phyloP scores from a whole-genome alignment of 2,888 invertebrate genomes.

The Caenorhabditis macrosperma region DNA sequence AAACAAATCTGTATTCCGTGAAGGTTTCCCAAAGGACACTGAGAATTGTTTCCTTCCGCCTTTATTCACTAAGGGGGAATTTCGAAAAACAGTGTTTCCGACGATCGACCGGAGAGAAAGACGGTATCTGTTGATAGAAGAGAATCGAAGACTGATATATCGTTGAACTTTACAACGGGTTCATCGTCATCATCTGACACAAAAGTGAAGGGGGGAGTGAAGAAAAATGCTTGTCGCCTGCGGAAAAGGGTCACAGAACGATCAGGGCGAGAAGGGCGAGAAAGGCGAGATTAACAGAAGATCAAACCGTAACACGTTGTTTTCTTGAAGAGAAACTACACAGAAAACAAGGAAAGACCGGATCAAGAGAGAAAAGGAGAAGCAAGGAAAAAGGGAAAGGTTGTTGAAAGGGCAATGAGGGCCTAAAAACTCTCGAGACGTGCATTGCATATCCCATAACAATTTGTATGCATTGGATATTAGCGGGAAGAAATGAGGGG shows the following conservation, averaged over 20 bases:
- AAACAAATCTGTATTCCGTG: no score
- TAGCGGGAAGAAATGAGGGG: constrained; percentile 30
- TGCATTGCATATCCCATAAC: constrained; percentile 47
- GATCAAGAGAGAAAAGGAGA: not conserved
- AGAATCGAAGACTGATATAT: constrained; percentile 11
- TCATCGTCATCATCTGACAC: constrained; percentile 45
- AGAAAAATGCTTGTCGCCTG: constrained; percentile 10
- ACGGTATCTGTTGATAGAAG: not conserved
- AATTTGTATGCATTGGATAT: constrained; percentile 58
- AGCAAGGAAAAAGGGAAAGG: not conserved
- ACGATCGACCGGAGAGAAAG: not conserved
- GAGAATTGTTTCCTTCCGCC: no score
- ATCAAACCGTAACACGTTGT: constrained; percentile 26
- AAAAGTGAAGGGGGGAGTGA: no score
- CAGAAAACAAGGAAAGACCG: constrained; percentile 11
- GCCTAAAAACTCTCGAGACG: constrained; percentile 39
- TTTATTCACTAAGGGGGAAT: no score
- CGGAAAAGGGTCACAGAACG: constrained; percentile 45
- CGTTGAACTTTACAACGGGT: constrained; percentile 54
- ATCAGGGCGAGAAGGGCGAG: constrained; percentile 30
- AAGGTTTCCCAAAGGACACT: no score
- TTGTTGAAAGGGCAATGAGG: constrained; percentile 30
- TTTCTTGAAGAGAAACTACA: not conserved
- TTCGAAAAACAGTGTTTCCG: no score
- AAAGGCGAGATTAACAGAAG: constrained; percentile 21